Conservation (phyloP, 2,888 invertebrate genomes). For the Erpobdella octoculata region DNA sequence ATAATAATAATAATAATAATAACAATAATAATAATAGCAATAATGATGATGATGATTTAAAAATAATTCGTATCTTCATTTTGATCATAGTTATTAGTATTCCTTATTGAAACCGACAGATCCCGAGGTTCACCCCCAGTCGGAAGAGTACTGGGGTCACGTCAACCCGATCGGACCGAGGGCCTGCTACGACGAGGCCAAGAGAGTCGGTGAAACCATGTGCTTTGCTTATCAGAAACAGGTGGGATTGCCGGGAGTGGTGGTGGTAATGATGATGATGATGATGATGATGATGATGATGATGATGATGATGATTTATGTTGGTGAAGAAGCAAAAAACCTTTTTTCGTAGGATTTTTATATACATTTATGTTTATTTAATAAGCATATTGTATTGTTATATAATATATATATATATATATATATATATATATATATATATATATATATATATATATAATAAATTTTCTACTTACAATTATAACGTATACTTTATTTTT, state of each 20-base stretch:
- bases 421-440: too few species aligned
- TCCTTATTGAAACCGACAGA: constrained; percentile 56
- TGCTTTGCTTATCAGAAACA: constrained; percentile 90
- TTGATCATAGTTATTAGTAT: background rate
- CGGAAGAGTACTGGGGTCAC: constrained; percentile 96
- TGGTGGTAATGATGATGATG: background rate
- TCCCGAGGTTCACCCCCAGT: constrained; percentile 93
- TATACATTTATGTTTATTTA: too few species aligned
- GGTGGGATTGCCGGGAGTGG: constrained; percentile 41
- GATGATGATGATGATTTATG: background rate
- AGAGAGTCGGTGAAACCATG: constrained; percentile 89
- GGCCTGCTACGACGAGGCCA: constrained; percentile 99
- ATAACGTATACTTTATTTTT: too few species aligned
- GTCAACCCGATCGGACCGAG: constrained; percentile 85
- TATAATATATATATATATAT: too few species aligned
- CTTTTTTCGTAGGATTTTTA: background rate
- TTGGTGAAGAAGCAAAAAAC: background rate
- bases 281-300: background rate
- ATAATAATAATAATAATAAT: background rate
- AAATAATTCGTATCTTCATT: background rate
- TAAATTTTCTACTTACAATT: too few species aligned
- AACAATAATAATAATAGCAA: background rate
- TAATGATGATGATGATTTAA: background rate
- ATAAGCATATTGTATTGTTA: too few species aligned
- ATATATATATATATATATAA: too few species aligned